Base-by-base conservation (phyloP, 2,797 vertebrate species). In the Lepus oiostolus region DNA sequence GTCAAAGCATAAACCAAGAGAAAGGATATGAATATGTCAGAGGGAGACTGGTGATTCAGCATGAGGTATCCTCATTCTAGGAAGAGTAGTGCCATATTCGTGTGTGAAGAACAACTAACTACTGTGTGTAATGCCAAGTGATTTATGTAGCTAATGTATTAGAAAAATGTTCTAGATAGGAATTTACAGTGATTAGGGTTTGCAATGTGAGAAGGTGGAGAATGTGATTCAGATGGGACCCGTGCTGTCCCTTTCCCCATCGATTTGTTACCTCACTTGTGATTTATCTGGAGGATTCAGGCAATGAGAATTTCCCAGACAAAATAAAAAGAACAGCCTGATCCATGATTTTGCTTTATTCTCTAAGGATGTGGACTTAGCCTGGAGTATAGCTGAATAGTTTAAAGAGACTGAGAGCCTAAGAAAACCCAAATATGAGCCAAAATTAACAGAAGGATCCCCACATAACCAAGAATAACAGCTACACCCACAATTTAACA, bases 301-400 rank as follows among this genome's bases (percentile, higher is more conserved):
- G 63, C 32, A 91, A 80, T 82, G 52, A 47, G 28, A 84, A 12
- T 75, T 13, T 88, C 54, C 75, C 32, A 14, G 12, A 50, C 35
- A 86, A 93, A 92, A 81, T 85, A 76, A 67, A 94, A 88, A 93
- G 28, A 92, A 67, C 14, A 79, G 22, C 2, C 65, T 92, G 24
- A 88, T 90, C 24, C 88, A 54, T 82, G 68, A 90, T 70, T 94
- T 76, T 85, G 26, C 90, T 86, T 94, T 84, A 79, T 62, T 96
- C 38, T 84, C 58, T n/a, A 63, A 30, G n/a, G 24, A 90, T 65
- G 38, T 11, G 13, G 22, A 22, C 28, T 93, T 88, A 93, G 28
- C 70, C 19, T 63, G 35, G 63, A 90, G n/a, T 74, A 62, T 7
- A 90, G 52, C 47, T 74, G 65, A 83, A 50, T 54, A 85, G 52